Conservation (phyloP, 2,888 invertebrate species). For the Notodonta dromedarius region DNA sequence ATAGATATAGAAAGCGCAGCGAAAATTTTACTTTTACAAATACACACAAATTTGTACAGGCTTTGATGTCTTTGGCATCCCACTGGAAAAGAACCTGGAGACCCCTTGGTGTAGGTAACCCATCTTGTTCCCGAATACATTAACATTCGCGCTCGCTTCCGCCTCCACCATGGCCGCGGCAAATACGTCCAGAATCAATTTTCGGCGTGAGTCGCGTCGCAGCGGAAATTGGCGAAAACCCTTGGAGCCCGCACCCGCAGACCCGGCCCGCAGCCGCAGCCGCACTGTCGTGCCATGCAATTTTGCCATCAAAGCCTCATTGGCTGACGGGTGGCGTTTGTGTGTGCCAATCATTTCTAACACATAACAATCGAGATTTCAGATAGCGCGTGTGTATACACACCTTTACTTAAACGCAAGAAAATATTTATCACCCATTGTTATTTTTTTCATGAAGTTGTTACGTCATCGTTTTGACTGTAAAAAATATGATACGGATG, state of each 20-base stretch:
- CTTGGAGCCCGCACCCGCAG: slow-evolving; percentile 22
- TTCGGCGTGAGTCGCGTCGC: slow-evolving; percentile 33
- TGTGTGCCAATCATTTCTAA: not conserved
- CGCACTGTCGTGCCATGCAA: slow-evolving; percentile 29
- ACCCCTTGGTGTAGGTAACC: too few species aligned
- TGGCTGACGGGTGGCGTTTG: slow-evolving; percentile 8
- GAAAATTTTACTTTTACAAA: too few species aligned
- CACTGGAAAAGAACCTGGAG: too few species aligned
- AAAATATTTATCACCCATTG: too few species aligned
- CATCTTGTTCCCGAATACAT: too few species aligned
- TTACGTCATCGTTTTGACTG: too few species aligned
- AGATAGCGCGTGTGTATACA: not conserved
- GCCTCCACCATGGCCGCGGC: slow-evolving; percentile 10
- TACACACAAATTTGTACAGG: too few species aligned
- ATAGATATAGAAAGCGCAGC: too few species aligned
- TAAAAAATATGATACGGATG: too few species aligned
- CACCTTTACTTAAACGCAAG: too few species aligned
- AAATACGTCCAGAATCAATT: slow-evolving; percentile 43
- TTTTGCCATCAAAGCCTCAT: slow-evolving; percentile 35
- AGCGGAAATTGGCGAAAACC: slow-evolving; percentile 50
- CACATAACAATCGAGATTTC: not conserved
- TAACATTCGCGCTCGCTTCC: not conserved
- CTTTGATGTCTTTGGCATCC: too few species aligned
- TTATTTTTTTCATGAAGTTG: too few species aligned
- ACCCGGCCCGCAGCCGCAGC: slow-evolving; percentile 5